Evolutionary conservation across 2,113 vertebrate genomes (phyloP), one percentile per base, ranked within the genome.

Genomic region (Craseonycteris thonglongyai): DNA sequence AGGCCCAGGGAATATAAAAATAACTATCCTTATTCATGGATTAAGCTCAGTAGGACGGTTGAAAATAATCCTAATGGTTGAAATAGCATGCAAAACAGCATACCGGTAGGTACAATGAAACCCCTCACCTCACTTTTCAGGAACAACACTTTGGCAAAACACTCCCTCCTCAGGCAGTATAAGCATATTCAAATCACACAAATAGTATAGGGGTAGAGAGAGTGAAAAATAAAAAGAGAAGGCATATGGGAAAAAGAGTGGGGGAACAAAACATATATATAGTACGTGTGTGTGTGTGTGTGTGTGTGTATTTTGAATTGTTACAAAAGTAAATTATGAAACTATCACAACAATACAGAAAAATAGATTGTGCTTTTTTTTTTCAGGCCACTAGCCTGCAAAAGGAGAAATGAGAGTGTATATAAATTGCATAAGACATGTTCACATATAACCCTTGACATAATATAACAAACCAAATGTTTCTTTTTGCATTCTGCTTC

Each of bases 61-160:
- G 18, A 40, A 45, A 7, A 90, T 91, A 88, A 18, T 28, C 59
- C 1, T 66, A 35, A 35, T n/a, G 40, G 33, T 58, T 45, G 47
- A 81, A 38, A 66, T 19, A 7, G 18, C 4, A 54, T 28, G 11
- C 10, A 56, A 16, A 49, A 81, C 75, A 58, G 76, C 2, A n/a
- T n/a, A n/a, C n/a, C n/a, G n/a, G 13, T 35, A 54, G 24, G 1
- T 4, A 22, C 0, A 6, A 4, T 45, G 38, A 2, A 19, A 33
- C 0, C n/a, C n/a, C n/a, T n/a, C 16, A 40, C 22, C 4, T 33
- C n/a, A 6, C 15, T 24, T 58, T 72, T 85, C 45, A 88, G 7
- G 7, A 45, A 5, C 14, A 35, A 6, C n/a, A 18, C 22, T 2
- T 28, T 40, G 28, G 4, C 16, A 35, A 45, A 24, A 2, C 45